A percentile compares a stretch with the other conserved stretches of the same genome.
phyloP scores from a whole-genome alignment of 2,797 vertebrate species.

The Cephalopachus bancanus region DNA sequence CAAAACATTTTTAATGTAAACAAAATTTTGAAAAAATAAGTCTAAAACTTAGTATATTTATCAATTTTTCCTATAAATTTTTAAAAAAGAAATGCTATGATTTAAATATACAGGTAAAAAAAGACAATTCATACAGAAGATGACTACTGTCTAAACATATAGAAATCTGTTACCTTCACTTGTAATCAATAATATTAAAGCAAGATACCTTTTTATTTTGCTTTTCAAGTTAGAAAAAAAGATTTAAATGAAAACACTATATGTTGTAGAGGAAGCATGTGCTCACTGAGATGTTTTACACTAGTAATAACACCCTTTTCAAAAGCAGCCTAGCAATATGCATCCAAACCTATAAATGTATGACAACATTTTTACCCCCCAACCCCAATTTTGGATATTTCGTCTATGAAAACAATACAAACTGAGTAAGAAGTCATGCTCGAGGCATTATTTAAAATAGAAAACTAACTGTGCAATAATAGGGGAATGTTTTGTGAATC shows the following conservation, averaged over 20 bases:
- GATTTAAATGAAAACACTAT: neutral
- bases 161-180: neutral
- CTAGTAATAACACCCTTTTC: neutral
- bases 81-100: neutral
- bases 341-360: neutral
- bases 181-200: neutral
- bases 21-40: neutral
- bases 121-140: neutral
- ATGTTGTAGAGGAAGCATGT: neutral
- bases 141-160: neutral
- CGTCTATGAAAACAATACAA: neutral
- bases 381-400: neutral
- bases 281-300: neutral
- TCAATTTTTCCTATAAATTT: neutral
- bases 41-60: neutral
- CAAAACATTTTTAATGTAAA: neutral
- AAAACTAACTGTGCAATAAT: neutral
- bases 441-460: neutral
- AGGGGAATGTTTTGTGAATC: neutral
- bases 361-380: neutral
- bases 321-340: neutral
- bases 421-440: neutral
- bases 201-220: neutral
- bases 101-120: neutral
- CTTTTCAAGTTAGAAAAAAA: conserved; percentile 3